A percentile compares a stretch with the other conserved stretches of the same genome.
Evolutionary conservation across 2,797 vertebrate species (phyloP).

Genomic region (Notamacropus eugenii): DNA sequence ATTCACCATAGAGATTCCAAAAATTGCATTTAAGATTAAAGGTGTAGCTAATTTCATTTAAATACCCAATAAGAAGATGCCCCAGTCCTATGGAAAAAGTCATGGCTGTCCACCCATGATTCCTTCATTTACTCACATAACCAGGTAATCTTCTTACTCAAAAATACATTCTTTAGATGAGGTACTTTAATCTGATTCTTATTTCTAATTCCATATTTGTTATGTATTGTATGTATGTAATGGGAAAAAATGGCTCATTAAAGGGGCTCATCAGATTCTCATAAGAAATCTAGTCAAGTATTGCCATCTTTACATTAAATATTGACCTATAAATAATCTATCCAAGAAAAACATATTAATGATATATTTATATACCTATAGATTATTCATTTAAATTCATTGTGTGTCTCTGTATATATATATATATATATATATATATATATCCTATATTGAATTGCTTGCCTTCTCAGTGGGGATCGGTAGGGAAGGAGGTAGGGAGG

Average conservation of each 20-base stretch:
- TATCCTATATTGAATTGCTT: too few species aligned
- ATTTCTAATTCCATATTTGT: too few species aligned
- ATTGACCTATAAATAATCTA: not conserved
- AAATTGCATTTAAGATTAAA: not conserved
- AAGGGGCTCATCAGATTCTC: not conserved
- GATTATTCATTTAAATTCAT: not conserved
- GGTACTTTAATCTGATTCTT: too few species aligned
- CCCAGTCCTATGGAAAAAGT: not conserved
- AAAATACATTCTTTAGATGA: too few species aligned
- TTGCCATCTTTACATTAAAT: not conserved
- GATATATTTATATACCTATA: not conserved
- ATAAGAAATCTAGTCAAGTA: not conserved
- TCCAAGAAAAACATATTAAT: not conserved
- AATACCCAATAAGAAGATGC: not conserved
- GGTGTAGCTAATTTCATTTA: not conserved
- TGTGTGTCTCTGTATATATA: too few species aligned
- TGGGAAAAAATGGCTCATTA: not conserved
- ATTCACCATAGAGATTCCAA: not conserved
- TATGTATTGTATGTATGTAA: too few species aligned
- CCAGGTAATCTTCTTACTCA: too few species aligned
- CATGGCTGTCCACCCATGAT: not conserved
- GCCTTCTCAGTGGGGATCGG: too few species aligned
- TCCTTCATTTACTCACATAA: not conserved
- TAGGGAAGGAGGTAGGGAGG: too few species aligned
- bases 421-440: too few species aligned